Base-by-base conservation (phyloP, 2,797 vertebrate species). In the Leptoclinus maculatus region DNA sequence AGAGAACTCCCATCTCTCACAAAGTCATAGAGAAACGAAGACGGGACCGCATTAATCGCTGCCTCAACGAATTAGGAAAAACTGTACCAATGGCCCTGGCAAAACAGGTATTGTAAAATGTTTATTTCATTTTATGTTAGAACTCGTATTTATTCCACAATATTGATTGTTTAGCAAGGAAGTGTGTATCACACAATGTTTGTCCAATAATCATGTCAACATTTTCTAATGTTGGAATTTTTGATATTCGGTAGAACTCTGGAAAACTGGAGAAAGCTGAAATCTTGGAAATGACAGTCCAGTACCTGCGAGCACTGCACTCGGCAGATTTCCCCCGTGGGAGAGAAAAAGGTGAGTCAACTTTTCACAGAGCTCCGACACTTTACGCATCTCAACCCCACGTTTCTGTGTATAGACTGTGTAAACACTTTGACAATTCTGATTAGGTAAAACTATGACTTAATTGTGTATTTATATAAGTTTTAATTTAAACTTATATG, bases 251-350 rank as follows among this genome's bases (percentile, higher is more conserved):
- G 21, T 80, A 99, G 98, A 98, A 96, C 83, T 98, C 97, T 29
- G 98, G 98, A 25, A 99, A 99, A 90, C 93, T 99, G 76, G 98
- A 99, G 89, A 99, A 99, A 69, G 98, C 98, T 7, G 98, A 99
- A 90, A 99, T 99, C 88, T 91, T 99, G 86, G 98, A 99, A 91
- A 99, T 99, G 98, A 99, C 98, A 0, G 98, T 99, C 17, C 98
- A 99, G 90, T 99, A 99, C 86, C 93, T 99, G 83, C 92, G 97
- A 74, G 98, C 98, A 34, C 94, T 99, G 47, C 98, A 99, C 87
- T 97, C 98, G 0, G 96, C 97, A 0, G 98, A 99, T 87, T 98
- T 99, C 62, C 98, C 97, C 25, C 95, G 97, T 2, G 97, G 98
- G 13, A 95, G 97, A 93, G 98, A 99, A 84, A 99, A 99, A 91